Evolutionary conservation across 1,140 invertebrate species (phyloP).

Genomic region (Drosophila leontia): DNA sequence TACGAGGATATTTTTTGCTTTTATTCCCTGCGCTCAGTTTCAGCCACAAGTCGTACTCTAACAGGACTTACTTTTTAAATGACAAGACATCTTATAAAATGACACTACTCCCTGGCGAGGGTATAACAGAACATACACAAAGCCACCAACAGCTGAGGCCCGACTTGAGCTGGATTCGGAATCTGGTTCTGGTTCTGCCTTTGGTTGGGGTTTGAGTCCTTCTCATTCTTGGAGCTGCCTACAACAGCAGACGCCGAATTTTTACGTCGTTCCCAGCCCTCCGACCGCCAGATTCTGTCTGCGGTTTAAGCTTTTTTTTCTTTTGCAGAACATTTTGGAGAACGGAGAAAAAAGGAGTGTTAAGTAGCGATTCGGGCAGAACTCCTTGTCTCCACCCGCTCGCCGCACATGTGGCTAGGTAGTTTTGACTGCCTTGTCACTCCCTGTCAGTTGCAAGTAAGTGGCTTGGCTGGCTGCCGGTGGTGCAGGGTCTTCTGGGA

Average conservation of each 20-base stretch:
- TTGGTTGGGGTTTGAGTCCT: constrained; percentile 12
- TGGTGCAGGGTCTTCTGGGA: constrained; percentile 13
- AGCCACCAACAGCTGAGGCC: constrained; percentile 63
- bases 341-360: constrained; percentile 52
- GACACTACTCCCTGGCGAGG: constrained; percentile 7
- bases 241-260: constrained; percentile 39
- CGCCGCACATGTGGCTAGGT: constrained; percentile 46
- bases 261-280: constrained; percentile 18
- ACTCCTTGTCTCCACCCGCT: background rate
- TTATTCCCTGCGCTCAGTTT: background rate
- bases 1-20: background rate
- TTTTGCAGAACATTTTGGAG: constrained; percentile 9
- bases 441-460: constrained; percentile 77
- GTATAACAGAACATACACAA: constrained; percentile 7
- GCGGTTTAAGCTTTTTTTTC: constrained; percentile 62
- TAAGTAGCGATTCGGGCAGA: constrained; percentile 62
- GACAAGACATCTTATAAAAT: background rate
- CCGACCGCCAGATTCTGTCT: constrained; percentile 52
- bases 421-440: constrained; percentile 74
- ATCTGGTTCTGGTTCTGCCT: constrained; percentile 29
- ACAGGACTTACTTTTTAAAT: background rate
- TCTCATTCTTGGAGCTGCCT: constrained; percentile 22
- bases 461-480: constrained; percentile 23
- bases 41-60: background rate
- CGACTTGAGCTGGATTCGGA: constrained; percentile 14